Evolutionary conservation across 2,888 invertebrate genomes (phyloP).

Genomic region (Philaethria dido): DNA sequence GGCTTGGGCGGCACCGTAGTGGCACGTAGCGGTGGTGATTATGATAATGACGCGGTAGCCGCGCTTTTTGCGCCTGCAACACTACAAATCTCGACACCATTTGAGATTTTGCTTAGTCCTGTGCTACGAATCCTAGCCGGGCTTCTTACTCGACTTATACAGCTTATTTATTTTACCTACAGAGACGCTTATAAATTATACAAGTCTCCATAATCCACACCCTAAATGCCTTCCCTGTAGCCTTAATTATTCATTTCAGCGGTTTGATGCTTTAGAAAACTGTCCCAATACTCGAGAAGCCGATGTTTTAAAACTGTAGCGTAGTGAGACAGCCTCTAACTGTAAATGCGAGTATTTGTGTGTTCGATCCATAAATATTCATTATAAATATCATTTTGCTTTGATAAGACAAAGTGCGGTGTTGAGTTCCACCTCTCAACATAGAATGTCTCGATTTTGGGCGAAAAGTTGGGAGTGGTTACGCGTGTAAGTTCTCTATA

Average conservation of each 20-base stretch:
- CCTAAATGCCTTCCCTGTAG: conserved; percentile 79
- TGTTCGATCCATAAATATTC: too few species aligned
- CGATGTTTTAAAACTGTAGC: conserved; percentile 74
- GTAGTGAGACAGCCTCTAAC: too few species aligned
- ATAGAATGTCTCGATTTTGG: too few species aligned
- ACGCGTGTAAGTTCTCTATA: too few species aligned
- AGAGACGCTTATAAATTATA: conserved; percentile 80
- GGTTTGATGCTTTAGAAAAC: conserved; percentile 83
- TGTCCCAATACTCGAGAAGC: conserved; percentile 75
- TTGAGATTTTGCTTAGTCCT: conserved; percentile 48
- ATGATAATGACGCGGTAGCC: conserved; percentile 81
- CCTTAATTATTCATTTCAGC: conserved; percentile 80
- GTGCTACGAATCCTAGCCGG: conserved; percentile 42
- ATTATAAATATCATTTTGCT: too few species aligned
- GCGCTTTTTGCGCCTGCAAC: conserved; percentile 79
- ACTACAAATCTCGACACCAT: conserved; percentile 74
- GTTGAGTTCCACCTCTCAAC: too few species aligned
- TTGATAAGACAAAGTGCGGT: too few species aligned
- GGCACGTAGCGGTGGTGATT: conserved; percentile 79
- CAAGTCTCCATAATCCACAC: conserved; percentile 81
- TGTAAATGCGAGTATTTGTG: too few species aligned
- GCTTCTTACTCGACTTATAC: conserved; percentile 53
- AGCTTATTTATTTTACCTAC: conserved; percentile 67
- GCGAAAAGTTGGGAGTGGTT: too few species aligned
- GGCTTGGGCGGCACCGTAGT: conserved; percentile 74